Evolutionary conservation across 2,797 vertebrate species (phyloP).

Genomic region (Perodicticus potto): DNA sequence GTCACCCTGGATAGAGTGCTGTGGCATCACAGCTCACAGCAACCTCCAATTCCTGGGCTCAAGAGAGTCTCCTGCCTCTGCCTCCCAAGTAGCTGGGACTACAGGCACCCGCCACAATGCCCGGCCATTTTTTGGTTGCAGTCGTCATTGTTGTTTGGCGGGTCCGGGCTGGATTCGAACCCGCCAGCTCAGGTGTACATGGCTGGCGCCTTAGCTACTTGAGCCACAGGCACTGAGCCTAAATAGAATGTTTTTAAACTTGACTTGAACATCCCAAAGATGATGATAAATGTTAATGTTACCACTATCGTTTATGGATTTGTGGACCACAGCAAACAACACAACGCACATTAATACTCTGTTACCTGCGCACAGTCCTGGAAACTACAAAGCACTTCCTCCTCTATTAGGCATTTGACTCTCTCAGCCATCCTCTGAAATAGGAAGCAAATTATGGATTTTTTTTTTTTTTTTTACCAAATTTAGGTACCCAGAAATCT

Average conservation of each 20-base stretch:
- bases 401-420: not conserved
- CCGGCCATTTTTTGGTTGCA: no score
- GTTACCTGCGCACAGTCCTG: not conserved
- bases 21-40: no score
- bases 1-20: no score
- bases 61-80: no score
- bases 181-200: no score
- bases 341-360: not conserved
- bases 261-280: not conserved
- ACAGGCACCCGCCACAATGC: no score
- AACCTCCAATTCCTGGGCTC: no score
- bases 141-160: no score
- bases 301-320: not conserved
- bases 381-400: not conserved
- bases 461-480: conserved; percentile 18
- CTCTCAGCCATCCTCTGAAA: not conserved
- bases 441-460: not conserved
- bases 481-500: not conserved
- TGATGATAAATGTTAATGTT: not conserved
- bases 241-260: not conserved
- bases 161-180: no score
- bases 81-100: no score
- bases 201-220: no score
- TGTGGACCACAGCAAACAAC: conserved; percentile 29
- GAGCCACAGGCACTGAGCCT: not conserved